Conservation (phyloP, 2,888 invertebrate genomes). For the Leptopterna dolabrata region DNA sequence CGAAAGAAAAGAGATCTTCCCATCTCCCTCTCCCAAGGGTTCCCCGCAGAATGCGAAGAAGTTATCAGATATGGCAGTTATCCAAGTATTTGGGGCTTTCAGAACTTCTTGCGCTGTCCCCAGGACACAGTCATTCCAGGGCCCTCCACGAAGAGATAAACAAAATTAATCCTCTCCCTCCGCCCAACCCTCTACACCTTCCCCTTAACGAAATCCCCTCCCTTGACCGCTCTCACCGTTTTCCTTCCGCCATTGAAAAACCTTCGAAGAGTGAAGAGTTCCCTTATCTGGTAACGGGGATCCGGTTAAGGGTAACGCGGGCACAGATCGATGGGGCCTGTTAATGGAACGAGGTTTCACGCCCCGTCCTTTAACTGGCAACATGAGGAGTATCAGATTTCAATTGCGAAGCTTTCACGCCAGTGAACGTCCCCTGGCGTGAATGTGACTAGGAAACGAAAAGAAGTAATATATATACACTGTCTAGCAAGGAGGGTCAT, state of each 20-base stretch:
- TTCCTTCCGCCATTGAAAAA: not conserved
- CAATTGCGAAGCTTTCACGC: not conserved
- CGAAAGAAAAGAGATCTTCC: not conserved
- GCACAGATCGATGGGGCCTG: not conserved
- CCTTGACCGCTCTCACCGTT: too few relatives aligned
- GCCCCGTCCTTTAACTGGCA: not conserved
- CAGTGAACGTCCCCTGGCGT: not conserved
- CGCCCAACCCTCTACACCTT: too few relatives aligned
- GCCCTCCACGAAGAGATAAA: conserved; percentile 25
- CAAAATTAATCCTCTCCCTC: conserved; percentile 32
- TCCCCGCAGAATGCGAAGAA: conserved; percentile 27
- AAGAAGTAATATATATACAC: not conserved
- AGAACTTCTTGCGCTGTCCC: not conserved
- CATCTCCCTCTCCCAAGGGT: not conserved
- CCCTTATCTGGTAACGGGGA: not conserved
- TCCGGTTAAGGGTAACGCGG: not conserved
- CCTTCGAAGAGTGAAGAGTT: not conserved
- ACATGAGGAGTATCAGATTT: conserved; percentile 3
- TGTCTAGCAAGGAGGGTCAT: not conserved
- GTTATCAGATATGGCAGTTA: conserved; percentile 50
- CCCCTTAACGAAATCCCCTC: too few relatives aligned
- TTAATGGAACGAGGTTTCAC: conserved; percentile 1
- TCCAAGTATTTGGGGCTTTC: conserved; percentile 36
- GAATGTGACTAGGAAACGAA: not conserved
- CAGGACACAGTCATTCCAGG: not conserved